phyloP scores from a whole-genome alignment of 2,113 vertebrate genomes.

The Myotis brandtii region DNA sequence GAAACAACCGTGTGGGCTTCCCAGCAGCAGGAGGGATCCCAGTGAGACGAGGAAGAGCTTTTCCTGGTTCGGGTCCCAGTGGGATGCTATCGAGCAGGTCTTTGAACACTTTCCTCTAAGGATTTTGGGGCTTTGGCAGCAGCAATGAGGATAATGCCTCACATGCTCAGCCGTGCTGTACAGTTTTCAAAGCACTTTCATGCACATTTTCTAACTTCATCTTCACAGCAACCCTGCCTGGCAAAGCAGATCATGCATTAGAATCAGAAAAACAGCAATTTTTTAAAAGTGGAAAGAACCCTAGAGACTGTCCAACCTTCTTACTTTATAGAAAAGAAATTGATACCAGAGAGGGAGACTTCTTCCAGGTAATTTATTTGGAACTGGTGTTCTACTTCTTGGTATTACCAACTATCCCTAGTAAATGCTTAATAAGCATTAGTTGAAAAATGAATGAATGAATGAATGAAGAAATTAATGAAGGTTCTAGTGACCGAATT shows the following conservation, averaged over 20 bases:
- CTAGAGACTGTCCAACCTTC: slow-evolving; percentile 52
- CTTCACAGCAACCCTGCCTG: slow-evolving; percentile 70
- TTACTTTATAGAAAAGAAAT: slow-evolving; percentile 65
- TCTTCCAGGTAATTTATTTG: not conserved
- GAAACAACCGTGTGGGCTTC: slow-evolving; percentile 50
- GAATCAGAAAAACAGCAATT: slow-evolving; percentile 64
- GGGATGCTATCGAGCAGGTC: slow-evolving; percentile 69
- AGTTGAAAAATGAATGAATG: not conserved
- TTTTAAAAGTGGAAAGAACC: slow-evolving; percentile 52
- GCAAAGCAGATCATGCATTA: slow-evolving; percentile 67
- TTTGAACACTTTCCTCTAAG: slow-evolving; percentile 75
- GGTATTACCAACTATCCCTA: not conserved
- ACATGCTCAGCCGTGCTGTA: slow-evolving; percentile 65
- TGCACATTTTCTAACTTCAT: slow-evolving; percentile 74
- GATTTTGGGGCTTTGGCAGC: slow-evolving; percentile 69
- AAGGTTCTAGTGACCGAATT: not conserved
- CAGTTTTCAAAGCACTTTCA: slow-evolving; percentile 76
- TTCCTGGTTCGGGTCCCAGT: slow-evolving; percentile 70
- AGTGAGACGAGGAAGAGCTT: slow-evolving; percentile 70
- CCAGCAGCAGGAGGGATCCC: slow-evolving; percentile 53
- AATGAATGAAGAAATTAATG: not conserved
- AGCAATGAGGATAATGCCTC: slow-evolving; percentile 66
- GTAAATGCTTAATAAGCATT: not conserved
- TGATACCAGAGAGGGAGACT: not conserved
- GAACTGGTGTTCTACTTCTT: not conserved